Evolutionary conservation across 2,113 vertebrate species (phyloP).

Genomic region (Phylloscopus trochiloides): DNA sequence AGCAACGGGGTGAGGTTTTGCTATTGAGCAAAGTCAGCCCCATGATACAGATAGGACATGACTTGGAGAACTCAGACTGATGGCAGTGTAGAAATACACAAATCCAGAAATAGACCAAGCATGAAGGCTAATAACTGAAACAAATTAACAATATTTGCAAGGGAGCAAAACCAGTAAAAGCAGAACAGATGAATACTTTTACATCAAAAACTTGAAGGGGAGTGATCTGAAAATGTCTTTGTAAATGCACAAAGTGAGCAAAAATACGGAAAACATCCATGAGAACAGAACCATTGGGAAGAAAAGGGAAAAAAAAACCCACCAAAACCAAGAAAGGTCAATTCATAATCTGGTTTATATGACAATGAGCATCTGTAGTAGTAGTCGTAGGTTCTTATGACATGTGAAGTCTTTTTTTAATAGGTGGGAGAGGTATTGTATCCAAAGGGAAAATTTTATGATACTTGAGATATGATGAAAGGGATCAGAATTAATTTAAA

Average conservation of each 20-base stretch:
- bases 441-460: background rate
- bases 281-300: background rate
- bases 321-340: background rate
- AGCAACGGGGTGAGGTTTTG: background rate
- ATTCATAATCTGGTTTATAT: background rate
- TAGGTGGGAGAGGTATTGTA: background rate
- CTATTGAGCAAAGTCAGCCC: background rate
- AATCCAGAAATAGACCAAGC: background rate
- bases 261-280: background rate
- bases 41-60: background rate
- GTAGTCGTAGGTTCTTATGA: background rate
- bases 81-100: background rate
- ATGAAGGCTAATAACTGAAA: background rate
- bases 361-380: background rate
- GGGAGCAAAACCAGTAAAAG: background rate
- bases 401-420: background rate
- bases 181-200: background rate
- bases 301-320: background rate
- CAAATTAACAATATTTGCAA: background rate
- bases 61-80: background rate
- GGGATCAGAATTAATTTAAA: background rate
- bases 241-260: background rate
- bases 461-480: background rate
- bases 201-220: background rate
- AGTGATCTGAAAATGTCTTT: background rate